Evolutionary conservation across 2,113 vertebrate genomes (phyloP), one percentile per base, ranked within the genome.

Genomic region (Xiphorhynchus elegans): DNA sequence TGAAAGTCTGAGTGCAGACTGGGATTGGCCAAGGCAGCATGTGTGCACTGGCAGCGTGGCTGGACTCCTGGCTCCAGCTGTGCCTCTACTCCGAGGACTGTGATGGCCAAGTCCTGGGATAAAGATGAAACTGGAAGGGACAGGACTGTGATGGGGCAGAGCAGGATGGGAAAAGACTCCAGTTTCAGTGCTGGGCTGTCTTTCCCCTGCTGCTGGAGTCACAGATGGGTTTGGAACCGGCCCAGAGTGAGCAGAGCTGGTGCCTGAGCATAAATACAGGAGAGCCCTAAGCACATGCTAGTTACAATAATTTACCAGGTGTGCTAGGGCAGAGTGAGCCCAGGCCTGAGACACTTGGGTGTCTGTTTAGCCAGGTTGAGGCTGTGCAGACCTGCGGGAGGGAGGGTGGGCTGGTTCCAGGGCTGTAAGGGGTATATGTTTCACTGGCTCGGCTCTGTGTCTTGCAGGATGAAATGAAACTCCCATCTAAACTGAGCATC

Each of bases 391-490:
- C 23, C 33, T 0, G 8, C 18, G 39, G 55, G 31, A 42, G 56
- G 72, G 49, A 56, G 35, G 40, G 31, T 0, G 15, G 72, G 88
- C 79, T 29, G 67, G 55, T 59, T 78, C 33, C 46, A 5, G 28
- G 59, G 37, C 29, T 35, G 64, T 0, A 5, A n/a, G 23, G 13
- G 13, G 49, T 10, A 11, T 31, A 53, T 74, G 85, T 84, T 92
- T 89, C 78, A 97, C 62, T 60, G 84, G 84, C 92, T 97, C 50
- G 20, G 17, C 84, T 95, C 96, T 80, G 73, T 95, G 91, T 97
- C 70, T 89, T 98, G 39, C 95, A 99, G 99, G 99, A 99, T 90
- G 98, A 99, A 89, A 98, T 99, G 91, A 99, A 99, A 95, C 88
- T 98, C 23, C 98, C 99, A 1, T 98, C 99, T 31, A 99, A 99